These are phyloP conservation scores for Hartigia nigra DNA, from an alignment of 2,888 invertebrate genomes.

Conservation along the genomic window DNA sequence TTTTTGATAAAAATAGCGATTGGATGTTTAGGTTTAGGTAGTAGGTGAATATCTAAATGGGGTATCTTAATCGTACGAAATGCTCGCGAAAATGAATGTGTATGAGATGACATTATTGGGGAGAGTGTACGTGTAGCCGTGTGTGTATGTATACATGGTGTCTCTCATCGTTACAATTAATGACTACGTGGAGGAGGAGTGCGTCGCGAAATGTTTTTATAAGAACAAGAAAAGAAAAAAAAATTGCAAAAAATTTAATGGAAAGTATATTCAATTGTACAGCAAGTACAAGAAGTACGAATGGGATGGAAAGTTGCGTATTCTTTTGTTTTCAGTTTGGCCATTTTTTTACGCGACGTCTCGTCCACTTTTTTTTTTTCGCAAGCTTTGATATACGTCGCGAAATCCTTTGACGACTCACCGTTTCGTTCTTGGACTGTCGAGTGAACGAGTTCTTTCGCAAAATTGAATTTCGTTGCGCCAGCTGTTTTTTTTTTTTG, in stretches of 20 bases:
- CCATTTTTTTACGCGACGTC: neutral
- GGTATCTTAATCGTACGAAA: conserved; percentile 44
- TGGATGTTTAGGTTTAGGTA: conserved; percentile 52
- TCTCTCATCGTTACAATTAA: neutral
- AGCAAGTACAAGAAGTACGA: neutral
- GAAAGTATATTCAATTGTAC: neutral
- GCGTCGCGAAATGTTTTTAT: neutral
- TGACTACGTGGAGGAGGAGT: neutral
- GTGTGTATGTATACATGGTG: neutral
- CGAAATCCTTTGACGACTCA: neutral
- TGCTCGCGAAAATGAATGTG: conserved; percentile 37
- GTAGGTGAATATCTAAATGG: conserved; percentile 24
- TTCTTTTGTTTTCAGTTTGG: neutral
- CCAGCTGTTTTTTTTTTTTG: neutral
- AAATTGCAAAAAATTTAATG: neutral
- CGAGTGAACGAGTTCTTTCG: neutral
- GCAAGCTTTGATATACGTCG: neutral
- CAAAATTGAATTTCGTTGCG: neutral
- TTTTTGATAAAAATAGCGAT: conserved; percentile 64
- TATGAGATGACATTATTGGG: conserved; percentile 23
- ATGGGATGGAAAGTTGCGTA: neutral
- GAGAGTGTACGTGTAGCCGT: neutral
- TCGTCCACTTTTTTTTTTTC: neutral
- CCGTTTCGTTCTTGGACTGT: neutral
- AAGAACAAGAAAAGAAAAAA: neutral